Evolutionary conservation across 2,888 invertebrate genomes (phyloP), one percentile per base, ranked within the genome.

Genomic region (Hyposoter dolosus): DNA sequence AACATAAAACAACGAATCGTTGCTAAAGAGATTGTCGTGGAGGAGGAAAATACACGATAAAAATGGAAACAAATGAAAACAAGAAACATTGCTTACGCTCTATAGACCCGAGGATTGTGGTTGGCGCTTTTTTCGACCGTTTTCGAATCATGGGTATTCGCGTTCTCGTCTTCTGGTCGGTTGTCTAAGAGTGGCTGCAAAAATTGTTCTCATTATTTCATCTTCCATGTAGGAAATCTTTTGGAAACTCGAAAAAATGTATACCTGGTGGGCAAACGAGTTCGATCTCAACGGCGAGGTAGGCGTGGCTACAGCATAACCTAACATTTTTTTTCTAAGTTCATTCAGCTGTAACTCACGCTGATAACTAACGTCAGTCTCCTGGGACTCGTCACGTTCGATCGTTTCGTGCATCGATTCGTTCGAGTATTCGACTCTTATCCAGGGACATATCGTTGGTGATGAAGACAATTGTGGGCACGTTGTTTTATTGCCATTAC

Each of bases 391-490:
- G 56, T 91, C 93, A 43, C 90, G 88, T 17, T 28, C 50, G 50
- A 87, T 82, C 9, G 78, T 88, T 83, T 91, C 90, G 81, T 82
- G 80, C 45, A 91, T 89, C 69, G 92, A 90, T 72, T 93, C 93
- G 60, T 90, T 87, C 65, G 94, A 93, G 78, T 93, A 94, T 85
- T 94, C 93, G 19, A 94, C 93, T 87, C 91, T 93, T 63, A 94
- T 91, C 94, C 94, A 94, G 19, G 93, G 94, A 43, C 93, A 94
- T 32, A 91, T 90, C 56, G 91, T 92, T 17, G 93, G 92, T 4
- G 93, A 93, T 3, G 94, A 90, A 40, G 92, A 91, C 76, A 92
- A 69, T 5, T 92, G 28, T 23, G 45, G 23, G 92, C 45, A 32
- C 50, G 43, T 43, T 65, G 69, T 84, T 85, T 93, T 93, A 76